A percentile compares a stretch with the other conserved stretches of the same genome.
phyloP scores from a whole-genome alignment of 2,113 vertebrate genomes.

The Tichodroma muraria region DNA sequence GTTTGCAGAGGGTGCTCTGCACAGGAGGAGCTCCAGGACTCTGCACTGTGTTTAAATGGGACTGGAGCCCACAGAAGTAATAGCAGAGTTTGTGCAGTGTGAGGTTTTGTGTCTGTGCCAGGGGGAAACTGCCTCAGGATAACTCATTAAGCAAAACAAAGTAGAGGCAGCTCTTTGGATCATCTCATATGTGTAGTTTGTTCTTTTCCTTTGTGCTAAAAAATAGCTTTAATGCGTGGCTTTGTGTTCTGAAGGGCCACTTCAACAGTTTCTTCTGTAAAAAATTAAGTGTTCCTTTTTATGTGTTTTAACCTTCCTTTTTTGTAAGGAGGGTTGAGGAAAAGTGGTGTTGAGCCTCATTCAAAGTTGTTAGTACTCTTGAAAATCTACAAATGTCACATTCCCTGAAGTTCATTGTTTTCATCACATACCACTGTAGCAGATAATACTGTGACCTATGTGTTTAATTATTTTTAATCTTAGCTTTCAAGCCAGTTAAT shows the following conservation, averaged over 20 bases:
- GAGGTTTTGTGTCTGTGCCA: not conserved
- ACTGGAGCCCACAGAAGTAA: not conserved
- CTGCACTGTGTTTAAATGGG: not conserved
- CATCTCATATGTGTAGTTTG: not conserved
- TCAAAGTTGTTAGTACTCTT: not conserved
- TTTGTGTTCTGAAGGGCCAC: not conserved
- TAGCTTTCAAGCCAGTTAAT: not conserved
- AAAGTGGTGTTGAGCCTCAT: fast-evolving
- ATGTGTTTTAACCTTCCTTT: not conserved
- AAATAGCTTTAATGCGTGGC: not conserved
- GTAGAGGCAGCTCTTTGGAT: not conserved
- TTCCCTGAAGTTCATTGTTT: not conserved
- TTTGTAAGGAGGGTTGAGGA: not conserved
- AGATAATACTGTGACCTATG: not conserved
- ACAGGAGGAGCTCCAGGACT: not conserved
- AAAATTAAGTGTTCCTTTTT: not conserved
- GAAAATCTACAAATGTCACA: not conserved
- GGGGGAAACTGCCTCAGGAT: not conserved
- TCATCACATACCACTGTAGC: not conserved
- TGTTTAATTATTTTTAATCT: not conserved
- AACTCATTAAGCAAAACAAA: not conserved
- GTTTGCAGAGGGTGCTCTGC: not conserved
- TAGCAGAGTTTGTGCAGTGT: fast-evolving
- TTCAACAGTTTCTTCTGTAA: not conserved
- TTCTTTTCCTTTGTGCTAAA: not conserved